Percentiles rank a stretch among this genome's conserved stretches.
phyloP scores from a whole-genome alignment of 1,140 invertebrate species.

The Temnothorax nylanderi region DNA sequence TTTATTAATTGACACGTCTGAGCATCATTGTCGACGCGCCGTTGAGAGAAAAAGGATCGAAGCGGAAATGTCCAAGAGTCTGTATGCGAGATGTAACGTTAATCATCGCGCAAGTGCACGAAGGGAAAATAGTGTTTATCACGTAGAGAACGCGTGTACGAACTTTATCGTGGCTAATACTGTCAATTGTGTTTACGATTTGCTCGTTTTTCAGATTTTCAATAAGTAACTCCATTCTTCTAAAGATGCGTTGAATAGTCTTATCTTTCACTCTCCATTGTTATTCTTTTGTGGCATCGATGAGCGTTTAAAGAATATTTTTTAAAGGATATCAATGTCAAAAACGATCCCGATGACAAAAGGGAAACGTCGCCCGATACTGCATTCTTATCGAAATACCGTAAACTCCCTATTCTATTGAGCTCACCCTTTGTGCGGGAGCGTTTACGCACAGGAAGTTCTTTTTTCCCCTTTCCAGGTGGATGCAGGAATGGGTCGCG shows the following conservation, averaged over 20 bases:
- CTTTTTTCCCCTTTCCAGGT: not conserved
- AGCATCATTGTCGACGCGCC: not conserved
- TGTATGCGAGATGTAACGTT: not conserved
- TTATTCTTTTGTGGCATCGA: not conserved
- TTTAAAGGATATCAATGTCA: conserved; percentile 5
- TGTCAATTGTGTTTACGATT: not conserved
- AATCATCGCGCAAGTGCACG: not conserved
- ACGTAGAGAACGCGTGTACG: no score
- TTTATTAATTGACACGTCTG: conserved; percentile 51
- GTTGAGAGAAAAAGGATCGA: not conserved
- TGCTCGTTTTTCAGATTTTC: not conserved
- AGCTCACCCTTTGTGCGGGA: not conserved
- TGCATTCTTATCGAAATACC: conserved; percentile 50
- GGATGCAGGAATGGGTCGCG: not conserved
- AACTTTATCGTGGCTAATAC: not conserved
- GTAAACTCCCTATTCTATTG: conserved; percentile 20
- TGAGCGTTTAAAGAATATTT: not conserved
- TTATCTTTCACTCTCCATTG: not conserved
- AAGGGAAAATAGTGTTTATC: not conserved
- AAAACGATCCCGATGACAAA: conserved; percentile 12
- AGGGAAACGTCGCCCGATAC: not conserved
- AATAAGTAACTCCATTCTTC: not conserved
- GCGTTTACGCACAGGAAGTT: conserved; percentile 1
- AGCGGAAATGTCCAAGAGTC: not conserved
- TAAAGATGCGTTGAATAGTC: not conserved